These are phyloP conservation scores for Trachythela sp. DNA, from an alignment of 64 coral and sea anemone genomes.

Conservation along the genomic window DNA sequence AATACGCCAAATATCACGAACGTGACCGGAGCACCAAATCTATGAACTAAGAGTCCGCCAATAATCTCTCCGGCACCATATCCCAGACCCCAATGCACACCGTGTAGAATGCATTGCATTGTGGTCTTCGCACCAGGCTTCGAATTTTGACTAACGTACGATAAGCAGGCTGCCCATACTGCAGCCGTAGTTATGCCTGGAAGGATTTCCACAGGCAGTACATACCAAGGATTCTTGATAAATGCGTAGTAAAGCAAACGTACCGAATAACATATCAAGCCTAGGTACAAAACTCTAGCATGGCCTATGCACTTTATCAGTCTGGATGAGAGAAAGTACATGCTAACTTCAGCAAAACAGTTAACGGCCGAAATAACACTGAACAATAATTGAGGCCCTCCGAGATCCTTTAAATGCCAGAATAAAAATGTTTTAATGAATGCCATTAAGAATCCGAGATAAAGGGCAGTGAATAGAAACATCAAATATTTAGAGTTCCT, in stretches of 20 bases:
- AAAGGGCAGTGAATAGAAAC: slow-evolving; percentile 96
- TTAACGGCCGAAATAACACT: slow-evolving; percentile 98
- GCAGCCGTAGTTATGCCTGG: slow-evolving; percentile 98
- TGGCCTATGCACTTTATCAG: slow-evolving; percentile 94
- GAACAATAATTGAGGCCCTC: slow-evolving; percentile 87
- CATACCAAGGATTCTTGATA: slow-evolving; percentile 91
- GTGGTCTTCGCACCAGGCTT: slow-evolving; percentile 92
- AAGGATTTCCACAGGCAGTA: slow-evolving; percentile 81
- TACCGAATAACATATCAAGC: slow-evolving; percentile 86
- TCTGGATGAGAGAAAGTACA: slow-evolving; percentile 97
- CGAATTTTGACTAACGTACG: slow-evolving; percentile 94
- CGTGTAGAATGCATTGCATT: slow-evolving; percentile 98
- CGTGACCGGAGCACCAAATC: slow-evolving; percentile 81
- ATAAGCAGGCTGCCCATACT: slow-evolving; percentile 94
- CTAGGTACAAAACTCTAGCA: slow-evolving; percentile 85
- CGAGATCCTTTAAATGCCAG: slow-evolving; percentile 96
- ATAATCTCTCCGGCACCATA: slow-evolving; percentile 98
- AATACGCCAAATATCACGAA: slow-evolving; percentile 86
- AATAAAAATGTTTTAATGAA: slow-evolving; percentile 99
- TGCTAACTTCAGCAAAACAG: slow-evolving; percentile 97
- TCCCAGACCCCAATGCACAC: slow-evolving; percentile 98
- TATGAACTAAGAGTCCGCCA: slow-evolving; percentile 90
- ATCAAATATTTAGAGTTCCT: slow-evolving; percentile 93
- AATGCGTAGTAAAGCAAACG: slow-evolving; percentile 90
- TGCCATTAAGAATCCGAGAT: slow-evolving; percentile 94